These are phyloP conservation scores for Coilia nasus DNA, from an alignment of 2,797 vertebrate genomes.

Conservation along the genomic window DNA sequence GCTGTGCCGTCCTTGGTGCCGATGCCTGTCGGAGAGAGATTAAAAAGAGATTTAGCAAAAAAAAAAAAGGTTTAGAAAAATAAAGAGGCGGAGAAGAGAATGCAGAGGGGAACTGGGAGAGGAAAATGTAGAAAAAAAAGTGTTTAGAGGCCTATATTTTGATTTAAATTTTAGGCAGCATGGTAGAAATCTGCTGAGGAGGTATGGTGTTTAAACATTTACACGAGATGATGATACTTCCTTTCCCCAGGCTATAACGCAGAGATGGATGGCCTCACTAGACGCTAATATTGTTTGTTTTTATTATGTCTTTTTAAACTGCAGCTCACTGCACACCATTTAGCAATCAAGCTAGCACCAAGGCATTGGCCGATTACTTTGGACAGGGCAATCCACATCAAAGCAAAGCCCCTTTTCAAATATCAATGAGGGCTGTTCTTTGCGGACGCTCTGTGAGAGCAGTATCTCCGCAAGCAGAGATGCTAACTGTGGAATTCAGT, in stretches of 20 bases:
- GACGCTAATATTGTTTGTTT: neutral
- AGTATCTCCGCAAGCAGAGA: neutral
- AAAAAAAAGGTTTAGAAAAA: no score
- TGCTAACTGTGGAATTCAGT: neutral
- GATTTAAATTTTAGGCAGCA: neutral
- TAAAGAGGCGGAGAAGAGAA: neutral
- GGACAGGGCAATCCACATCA: neutral
- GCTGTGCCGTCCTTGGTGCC: constrained; percentile 79
- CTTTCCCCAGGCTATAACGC: neutral
- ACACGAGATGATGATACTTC: neutral
- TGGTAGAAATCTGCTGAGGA: neutral
- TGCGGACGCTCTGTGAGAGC: neutral
- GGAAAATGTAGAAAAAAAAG: neutral
- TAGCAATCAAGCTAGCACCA: neutral
- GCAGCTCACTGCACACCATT: neutral
- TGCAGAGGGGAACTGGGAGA: neutral
- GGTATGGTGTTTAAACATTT: neutral
- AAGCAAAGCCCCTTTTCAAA: neutral
- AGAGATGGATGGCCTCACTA: neutral
- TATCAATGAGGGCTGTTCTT: neutral
- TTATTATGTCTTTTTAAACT: neutral
- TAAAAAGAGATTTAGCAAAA: no score
- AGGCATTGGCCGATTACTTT: neutral
- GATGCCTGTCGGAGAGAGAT: constrained; percentile 69
- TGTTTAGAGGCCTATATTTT: neutral